A percentile compares a stretch with the other conserved stretches of the same genome.
These are phyloP conservation scores for Rhinolophus sinicus DNA, from an alignment of 2,113 vertebrate species.

Conservation along the genomic window DNA sequence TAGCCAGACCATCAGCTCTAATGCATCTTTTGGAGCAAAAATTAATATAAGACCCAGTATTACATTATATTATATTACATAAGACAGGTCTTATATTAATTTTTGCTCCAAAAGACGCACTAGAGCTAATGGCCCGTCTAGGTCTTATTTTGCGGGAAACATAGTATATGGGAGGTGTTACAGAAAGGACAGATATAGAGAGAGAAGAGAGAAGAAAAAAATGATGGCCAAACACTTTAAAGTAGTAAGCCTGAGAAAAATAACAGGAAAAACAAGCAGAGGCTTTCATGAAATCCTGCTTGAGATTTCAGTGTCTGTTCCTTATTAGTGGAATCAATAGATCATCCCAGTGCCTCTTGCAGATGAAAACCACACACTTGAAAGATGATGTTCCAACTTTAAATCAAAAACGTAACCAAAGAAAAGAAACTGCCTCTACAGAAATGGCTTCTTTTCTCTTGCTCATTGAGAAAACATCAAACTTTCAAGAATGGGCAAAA, in stretches of 20 bases:
- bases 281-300: not conserved
- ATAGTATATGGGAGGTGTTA: not conserved
- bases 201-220: not conserved
- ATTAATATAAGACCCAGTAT: too few relatives aligned
- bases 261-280: not conserved
- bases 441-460: conserved; percentile 1
- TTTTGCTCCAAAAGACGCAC: too few relatives aligned
- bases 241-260: not conserved
- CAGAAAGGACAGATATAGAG: not conserved
- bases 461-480: conserved; percentile 12
- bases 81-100: too few relatives aligned
- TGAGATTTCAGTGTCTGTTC: not conserved
- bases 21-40: too few relatives aligned
- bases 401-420: not conserved
- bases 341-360: not conserved
- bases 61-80: too few relatives aligned
- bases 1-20: too few relatives aligned
- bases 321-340: not conserved
- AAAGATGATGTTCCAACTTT: not conserved
- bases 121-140: too few relatives aligned
- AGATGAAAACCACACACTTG: not conserved
- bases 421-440: not conserved
- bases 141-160: too few relatives aligned
- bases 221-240: not conserved
- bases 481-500: not conserved